These are phyloP conservation scores for Agriopis leucophaearia DNA, from an alignment of 2,888 invertebrate species.

Conservation along the genomic window DNA sequence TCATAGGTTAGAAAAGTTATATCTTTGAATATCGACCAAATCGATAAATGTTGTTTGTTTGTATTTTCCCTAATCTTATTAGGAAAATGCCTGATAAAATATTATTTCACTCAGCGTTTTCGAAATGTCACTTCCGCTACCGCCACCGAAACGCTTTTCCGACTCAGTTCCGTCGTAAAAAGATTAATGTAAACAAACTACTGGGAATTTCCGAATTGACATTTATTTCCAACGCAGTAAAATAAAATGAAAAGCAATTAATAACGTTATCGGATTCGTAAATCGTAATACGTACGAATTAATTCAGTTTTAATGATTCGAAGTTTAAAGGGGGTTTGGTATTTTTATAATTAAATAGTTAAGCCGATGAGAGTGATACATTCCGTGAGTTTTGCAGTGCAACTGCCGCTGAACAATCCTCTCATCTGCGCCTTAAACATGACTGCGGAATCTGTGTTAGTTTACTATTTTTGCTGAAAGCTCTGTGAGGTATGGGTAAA, in stretches of 20 bases:
- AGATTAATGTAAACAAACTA: constrained; percentile 17
- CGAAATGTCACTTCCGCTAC: not conserved
- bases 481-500: constrained; percentile 8
- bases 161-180: constrained; percentile 1
- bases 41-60: not conserved
- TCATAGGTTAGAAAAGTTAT: not conserved
- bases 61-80: not conserved
- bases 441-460: constrained; percentile 17
- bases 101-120: not conserved
- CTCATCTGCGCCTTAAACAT: constrained; percentile 26
- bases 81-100: not conserved
- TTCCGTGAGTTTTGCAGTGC: constrained; percentile 21
- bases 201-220: constrained; percentile 10
- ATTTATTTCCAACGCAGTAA: constrained; percentile 37
- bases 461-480: constrained; percentile 4
- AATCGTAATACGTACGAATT: constrained; percentile 43
- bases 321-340: constrained; percentile 39
- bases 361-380: constrained; percentile 27
- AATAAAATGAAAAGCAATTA: constrained; percentile 40
- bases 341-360: constrained; percentile 29
- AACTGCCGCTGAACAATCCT: constrained; percentile 16
- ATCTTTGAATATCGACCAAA: not conserved
- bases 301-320: constrained; percentile 42
- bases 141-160: not conserved
- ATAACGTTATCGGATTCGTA: constrained; percentile 38